Percentiles rank a stretch among this genome's conserved stretches.
phyloP scores from a whole-genome alignment of 1,140 invertebrate genomes.

The Polypedilum pembai region DNA sequence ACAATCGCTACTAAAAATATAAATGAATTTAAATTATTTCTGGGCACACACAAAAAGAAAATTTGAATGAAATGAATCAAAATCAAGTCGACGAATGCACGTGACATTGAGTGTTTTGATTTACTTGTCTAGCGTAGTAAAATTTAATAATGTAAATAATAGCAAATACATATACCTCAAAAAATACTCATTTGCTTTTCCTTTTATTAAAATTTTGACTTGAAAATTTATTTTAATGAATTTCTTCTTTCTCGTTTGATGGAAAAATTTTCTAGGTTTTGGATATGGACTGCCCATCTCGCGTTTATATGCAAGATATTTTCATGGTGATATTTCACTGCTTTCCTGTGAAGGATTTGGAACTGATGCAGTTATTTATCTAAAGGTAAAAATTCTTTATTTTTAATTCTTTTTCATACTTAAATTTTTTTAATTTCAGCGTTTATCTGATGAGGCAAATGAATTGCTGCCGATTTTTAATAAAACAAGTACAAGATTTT shows the following conservation, averaged over 20 bases:
- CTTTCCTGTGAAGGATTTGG: constrained; percentile 93
- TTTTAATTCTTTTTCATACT: not conserved
- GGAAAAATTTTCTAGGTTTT: constrained; percentile 59
- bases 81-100: not conserved
- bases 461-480: constrained; percentile 95
- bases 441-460: constrained; percentile 88
- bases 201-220: no score
- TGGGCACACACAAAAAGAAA: not conserved
- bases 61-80: not conserved
- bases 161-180: no score
- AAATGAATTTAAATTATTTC: not conserved
- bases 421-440: constrained; percentile 50
- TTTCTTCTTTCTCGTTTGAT: no score
- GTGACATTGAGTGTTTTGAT: constrained; percentile 11
- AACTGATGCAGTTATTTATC: constrained; percentile 92
- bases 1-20: not conserved
- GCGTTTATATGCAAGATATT: constrained; percentile 93
- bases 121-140: not conserved
- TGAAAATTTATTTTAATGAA: no score
- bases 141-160: no score
- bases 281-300: constrained; percentile 97
- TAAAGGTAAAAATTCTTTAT: constrained; percentile 65
- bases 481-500: constrained; percentile 86
- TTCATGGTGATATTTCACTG: constrained; percentile 91
- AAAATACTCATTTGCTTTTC: no score